Percentiles rank a stretch among this genome's conserved stretches.
Conservation (phyloP, 23 tunicate genomes). For the Trididemnum miniatum region DNA sequence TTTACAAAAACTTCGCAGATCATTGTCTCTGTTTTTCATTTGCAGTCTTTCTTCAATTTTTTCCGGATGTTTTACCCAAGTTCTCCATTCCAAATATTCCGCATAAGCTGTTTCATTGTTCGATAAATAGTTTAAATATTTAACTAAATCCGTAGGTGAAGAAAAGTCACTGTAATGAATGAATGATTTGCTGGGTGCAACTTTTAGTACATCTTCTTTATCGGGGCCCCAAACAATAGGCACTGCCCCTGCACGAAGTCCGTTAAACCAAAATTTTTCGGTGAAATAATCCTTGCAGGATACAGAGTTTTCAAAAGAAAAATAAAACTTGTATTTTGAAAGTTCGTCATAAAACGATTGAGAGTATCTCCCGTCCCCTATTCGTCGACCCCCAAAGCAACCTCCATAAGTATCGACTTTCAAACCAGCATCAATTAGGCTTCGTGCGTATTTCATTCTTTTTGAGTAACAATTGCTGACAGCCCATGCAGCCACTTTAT, state of each 20-base stretch:
- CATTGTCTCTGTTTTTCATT: slow-evolving; percentile 71
- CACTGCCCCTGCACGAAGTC: slow-evolving; percentile 90
- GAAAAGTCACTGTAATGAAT: slow-evolving; percentile 76
- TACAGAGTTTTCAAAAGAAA: slow-evolving; percentile 88
- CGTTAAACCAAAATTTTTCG: slow-evolving; percentile 96
- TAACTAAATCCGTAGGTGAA: slow-evolving; percentile 47
- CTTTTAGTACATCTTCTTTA: slow-evolving; percentile 68
- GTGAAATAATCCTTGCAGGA: slow-evolving; percentile 86
- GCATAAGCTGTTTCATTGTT: slow-evolving; percentile 82
- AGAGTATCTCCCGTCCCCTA: slow-evolving; percentile 69
- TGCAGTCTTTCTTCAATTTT: slow-evolving; percentile 51
- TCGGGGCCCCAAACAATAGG: slow-evolving; percentile 93
- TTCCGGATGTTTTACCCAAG: slow-evolving; percentile 74
- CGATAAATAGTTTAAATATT: slow-evolving; percentile 57
- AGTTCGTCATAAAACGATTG: slow-evolving; percentile 59
- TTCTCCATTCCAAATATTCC: slow-evolving; percentile 79
- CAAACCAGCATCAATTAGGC: slow-evolving; percentile 64
- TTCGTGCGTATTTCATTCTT: slow-evolving; percentile 60
- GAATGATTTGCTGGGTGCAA: slow-evolving; percentile 92
- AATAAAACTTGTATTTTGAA: slow-evolving; percentile 78
- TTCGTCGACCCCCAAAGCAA: slow-evolving; percentile 68
- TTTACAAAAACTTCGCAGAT: slow-evolving; percentile 78
- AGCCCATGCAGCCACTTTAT: slow-evolving; percentile 85
- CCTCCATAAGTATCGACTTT: slow-evolving; percentile 77
- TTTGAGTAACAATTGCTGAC: slow-evolving; percentile 58